Evolutionary conservation across 2,113 vertebrate species (phyloP).

Genomic region (Dunckerocampus dactyliophorus): DNA sequence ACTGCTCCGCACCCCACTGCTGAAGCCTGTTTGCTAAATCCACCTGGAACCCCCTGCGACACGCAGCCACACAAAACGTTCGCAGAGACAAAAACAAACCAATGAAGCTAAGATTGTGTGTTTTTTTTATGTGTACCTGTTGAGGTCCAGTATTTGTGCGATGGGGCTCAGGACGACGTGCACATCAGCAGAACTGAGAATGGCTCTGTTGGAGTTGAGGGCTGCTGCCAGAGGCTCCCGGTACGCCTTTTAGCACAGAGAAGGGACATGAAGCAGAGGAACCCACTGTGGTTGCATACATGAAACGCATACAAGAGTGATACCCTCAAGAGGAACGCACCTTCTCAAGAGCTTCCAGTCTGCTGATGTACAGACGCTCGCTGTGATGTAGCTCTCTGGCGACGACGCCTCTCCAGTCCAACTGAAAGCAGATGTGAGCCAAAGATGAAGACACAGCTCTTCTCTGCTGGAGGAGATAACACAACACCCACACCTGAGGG

Average conservation of each 20-base stretch:
- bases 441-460: not conserved
- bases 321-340: conserved; percentile 14
- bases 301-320: not conserved
- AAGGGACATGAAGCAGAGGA: not conserved
- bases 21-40: conserved; percentile 67
- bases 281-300: not conserved
- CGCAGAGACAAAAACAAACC: not conserved
- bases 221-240: conserved; percentile 73
- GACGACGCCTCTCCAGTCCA: conserved; percentile 56
- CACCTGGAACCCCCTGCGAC: conserved; percentile 64
- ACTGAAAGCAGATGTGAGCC: conserved; percentile 29
- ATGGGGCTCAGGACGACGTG: conserved; percentile 73
- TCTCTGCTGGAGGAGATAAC: not conserved
- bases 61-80: conserved; percentile 3
- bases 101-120: not conserved
- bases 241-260: conserved; percentile 63
- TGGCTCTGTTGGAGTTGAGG: conserved; percentile 77
- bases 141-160: conserved; percentile 67
- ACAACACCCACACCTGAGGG: conserved; percentile 51
- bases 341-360: conserved; percentile 61
- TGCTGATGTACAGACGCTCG: conserved; percentile 68
- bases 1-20: conserved; percentile 75
- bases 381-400: conserved; percentile 73
- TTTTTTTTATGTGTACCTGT: conserved; percentile 56
- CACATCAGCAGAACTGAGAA: conserved; percentile 70